Percentiles rank a stretch among this genome's conserved stretches.
These are phyloP conservation scores for Palaemon carinicauda DNA, from an alignment of 1,140 invertebrate species.

Conservation along the genomic window DNA sequence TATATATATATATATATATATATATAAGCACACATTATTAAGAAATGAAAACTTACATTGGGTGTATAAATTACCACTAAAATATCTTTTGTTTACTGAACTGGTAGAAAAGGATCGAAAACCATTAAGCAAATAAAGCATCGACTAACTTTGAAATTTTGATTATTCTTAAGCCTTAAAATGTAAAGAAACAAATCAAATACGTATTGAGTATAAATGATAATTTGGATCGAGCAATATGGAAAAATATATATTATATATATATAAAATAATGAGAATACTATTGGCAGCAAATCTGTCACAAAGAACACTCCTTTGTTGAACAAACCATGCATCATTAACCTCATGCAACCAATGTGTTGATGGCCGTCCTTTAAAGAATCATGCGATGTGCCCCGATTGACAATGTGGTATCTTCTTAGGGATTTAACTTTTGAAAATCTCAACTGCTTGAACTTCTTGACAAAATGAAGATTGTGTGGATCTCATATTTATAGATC, in stretches of 20 bases:
- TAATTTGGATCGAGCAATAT: background rate
- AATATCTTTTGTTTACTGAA: background rate
- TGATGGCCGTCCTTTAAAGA: constrained; percentile 29
- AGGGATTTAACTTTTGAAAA: too few relatives aligned
- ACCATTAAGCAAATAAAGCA: too few relatives aligned
- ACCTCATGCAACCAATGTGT: constrained; percentile 40
- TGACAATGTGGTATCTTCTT: too few relatives aligned
- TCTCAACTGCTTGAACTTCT: too few relatives aligned
- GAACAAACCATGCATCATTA: constrained; percentile 54
- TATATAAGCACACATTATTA: too few relatives aligned
- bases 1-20: too few relatives aligned
- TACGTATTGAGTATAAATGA: background rate
- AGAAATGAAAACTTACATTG: too few relatives aligned
- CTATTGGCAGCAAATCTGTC: constrained; percentile 41
- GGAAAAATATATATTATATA: constrained; percentile 1
- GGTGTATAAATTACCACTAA: too few relatives aligned
- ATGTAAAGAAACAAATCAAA: background rate
- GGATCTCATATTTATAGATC: background rate
- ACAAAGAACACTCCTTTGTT: constrained; percentile 57
- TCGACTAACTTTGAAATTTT: too few relatives aligned
- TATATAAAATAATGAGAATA: too few relatives aligned
- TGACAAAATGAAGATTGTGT: background rate
- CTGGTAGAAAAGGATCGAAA: too few relatives aligned
- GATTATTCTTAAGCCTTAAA: too few relatives aligned
- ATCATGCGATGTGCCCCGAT: constrained; percentile 22